A percentile compares a stretch with the other conserved stretches of the same genome.
Conservation (phyloP, 1,140 invertebrate genomes). For the Pseudomyrmex cubaensis region DNA sequence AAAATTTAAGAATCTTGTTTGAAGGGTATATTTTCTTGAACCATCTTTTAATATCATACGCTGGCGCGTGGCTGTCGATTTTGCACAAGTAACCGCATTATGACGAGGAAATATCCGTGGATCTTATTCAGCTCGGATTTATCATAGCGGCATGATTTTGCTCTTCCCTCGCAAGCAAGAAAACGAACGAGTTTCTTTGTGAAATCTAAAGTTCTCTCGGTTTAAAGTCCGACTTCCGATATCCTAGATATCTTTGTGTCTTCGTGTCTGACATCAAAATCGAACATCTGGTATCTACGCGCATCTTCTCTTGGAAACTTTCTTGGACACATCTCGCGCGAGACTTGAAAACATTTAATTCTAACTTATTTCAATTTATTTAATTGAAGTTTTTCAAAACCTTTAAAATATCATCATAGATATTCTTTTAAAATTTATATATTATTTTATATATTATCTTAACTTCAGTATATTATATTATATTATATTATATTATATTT, state of each 20-base stretch:
- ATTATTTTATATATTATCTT: no score
- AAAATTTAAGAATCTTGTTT: slow-evolving; percentile 36
- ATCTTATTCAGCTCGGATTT: slow-evolving; percentile 41
- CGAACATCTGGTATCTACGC: not conserved
- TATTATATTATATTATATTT: no score
- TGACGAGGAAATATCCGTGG: slow-evolving; percentile 21
- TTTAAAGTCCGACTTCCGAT: slow-evolving; percentile 43
- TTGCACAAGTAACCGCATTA: slow-evolving; percentile 46
- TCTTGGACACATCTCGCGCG: not conserved
- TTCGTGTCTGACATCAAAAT: not conserved
- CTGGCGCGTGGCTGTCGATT: slow-evolving; percentile 4
- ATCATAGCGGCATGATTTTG: slow-evolving; percentile 61
- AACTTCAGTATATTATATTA: no score
- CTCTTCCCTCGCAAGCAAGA: slow-evolving; percentile 58
- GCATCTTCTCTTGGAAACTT: not conserved
- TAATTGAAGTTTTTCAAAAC: no score
- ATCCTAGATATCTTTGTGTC: not conserved
- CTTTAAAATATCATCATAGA: no score
- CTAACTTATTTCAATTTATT: no score
- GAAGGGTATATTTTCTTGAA: not conserved
- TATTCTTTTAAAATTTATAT: no score
- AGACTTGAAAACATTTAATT: no score
- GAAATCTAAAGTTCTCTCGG: slow-evolving; percentile 56
- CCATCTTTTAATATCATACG: slow-evolving; percentile 26
- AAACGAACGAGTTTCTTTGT: slow-evolving; percentile 73